Evolutionary conservation across 2,113 vertebrate species (phyloP), one percentile per base, ranked within the genome.

Genomic region (Muscicapa adusta): DNA sequence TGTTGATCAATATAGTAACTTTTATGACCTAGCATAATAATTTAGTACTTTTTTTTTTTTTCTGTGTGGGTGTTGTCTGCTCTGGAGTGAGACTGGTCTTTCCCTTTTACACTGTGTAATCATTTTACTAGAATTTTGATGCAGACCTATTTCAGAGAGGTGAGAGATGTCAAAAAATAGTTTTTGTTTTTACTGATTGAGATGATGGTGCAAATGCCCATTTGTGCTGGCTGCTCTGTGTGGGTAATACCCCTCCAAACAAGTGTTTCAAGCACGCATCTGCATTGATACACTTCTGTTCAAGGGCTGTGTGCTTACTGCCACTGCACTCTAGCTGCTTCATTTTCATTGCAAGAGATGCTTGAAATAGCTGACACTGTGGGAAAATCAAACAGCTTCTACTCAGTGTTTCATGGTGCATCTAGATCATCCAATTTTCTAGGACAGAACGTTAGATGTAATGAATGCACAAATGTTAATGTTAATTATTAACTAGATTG

Each of bases 401-500:
- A 4, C 72, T 73, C 14, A 0, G 14, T 62, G 36, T 57, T 48
- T 93, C 4, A 2, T 70, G 47, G 33, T 88, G 29, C 70, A n/a
- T 75, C 36, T 45, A 73, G 45, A 88, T 88, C 67, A 90, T 85
- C 47, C 34, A 14, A 38, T 93, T 96, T 94, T 94, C 81, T 96
- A 38, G 85, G 92, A 57, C 42, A 50, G 85, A 95, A 57, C 1
- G 8, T 82, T 65, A 45, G 38, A 51, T 83, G 38, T 83, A 70
- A 43, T 74, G 65, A 87, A 81, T 89, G 80, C 76, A 92, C 80
- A 60, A 87, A 71, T 61, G 65, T 79, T 95, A 81, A 58, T 56
- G 68, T 79, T 96, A 96, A 96, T 96, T 38, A 95, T 96, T 89
- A 89, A 93, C 88, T 88, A 88, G 85, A 72, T 88, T 88, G 88